phyloP scores from a whole-genome alignment of 2,113 vertebrate species.

The Delphinapterus leucas region DNA sequence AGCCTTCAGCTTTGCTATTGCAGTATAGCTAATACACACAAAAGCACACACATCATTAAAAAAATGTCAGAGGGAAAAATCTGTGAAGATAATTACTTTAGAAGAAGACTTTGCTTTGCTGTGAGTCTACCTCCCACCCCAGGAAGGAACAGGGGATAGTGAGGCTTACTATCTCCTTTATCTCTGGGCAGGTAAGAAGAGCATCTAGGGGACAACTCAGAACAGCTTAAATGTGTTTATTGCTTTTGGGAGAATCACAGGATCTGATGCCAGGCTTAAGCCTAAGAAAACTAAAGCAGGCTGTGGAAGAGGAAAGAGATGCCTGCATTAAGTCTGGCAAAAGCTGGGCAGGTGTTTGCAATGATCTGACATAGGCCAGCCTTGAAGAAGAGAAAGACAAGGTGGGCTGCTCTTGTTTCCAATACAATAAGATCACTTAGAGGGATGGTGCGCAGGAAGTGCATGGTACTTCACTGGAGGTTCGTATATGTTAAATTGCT shows the following conservation, averaged over 20 bases:
- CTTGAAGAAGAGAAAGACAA: neutral
- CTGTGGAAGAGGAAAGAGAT: neutral
- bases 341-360: neutral
- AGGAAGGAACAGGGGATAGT: neutral
- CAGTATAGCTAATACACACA: neutral
- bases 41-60: neutral
- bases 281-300: neutral
- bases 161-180: neutral
- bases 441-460: accelerated
- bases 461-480: accelerated
- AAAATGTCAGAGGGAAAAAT: neutral
- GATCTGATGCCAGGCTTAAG: neutral
- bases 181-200: neutral
- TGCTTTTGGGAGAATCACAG: neutral
- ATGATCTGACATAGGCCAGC: neutral
- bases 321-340: neutral
- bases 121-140: neutral
- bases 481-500: neutral
- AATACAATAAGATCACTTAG: neutral
- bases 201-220: neutral
- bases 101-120: neutral
- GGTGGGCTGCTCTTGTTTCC: neutral
- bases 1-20: neutral
- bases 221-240: neutral
- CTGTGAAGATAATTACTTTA: neutral